These are phyloP conservation scores for Lytechinus variegatus DNA, from an alignment of 35 echinoderm and acorn worm genomes.

Conservation along the genomic window DNA sequence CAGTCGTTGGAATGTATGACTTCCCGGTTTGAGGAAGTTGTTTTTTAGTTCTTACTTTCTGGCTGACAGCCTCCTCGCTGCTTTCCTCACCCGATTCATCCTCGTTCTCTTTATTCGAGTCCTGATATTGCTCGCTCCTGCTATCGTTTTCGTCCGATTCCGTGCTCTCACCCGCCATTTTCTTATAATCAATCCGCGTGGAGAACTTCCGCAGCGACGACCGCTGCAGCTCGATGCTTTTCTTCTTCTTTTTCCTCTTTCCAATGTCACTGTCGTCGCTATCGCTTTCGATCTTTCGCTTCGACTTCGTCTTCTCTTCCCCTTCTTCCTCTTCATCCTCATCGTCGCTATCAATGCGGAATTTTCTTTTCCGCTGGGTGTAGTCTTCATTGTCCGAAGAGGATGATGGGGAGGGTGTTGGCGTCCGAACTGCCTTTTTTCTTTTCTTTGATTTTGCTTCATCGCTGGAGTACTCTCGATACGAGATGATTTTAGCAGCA, in stretches of 20 bases:
- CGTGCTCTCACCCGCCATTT: conserved; percentile 69
- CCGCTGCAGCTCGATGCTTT: conserved; percentile 18
- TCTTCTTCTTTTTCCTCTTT: conserved; percentile 40
- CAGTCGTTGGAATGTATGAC: conserved; percentile 34
- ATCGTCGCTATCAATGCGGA: conserved; percentile 80
- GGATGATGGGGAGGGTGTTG: conserved; percentile 7
- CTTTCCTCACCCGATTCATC: conserved; percentile 14
- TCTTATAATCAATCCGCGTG: conserved; percentile 68
- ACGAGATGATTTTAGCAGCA: neutral
- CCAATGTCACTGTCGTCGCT: neutral
- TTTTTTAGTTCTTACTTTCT: conserved; percentile 51
- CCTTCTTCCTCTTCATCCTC: conserved; percentile 35
- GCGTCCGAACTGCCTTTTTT: neutral
- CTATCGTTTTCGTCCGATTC: conserved; percentile 48
- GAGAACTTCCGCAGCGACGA: conserved; percentile 27
- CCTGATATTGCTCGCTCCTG: conserved; percentile 28
- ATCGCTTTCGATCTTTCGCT: neutral
- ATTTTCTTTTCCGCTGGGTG: conserved; percentile 70
- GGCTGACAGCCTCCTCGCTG: neutral
- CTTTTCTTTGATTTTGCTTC: neutral
- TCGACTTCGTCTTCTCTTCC: neutral
- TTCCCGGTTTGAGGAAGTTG: conserved; percentile 17
- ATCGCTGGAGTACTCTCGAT: conserved; percentile 67
- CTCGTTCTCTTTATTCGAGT: conserved; percentile 55
- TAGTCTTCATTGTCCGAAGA: conserved; percentile 57